Percentiles rank a stretch among this genome's conserved stretches.
Conservation (phyloP, 1,140 invertebrate species). For the Eupeodes corollae region DNA sequence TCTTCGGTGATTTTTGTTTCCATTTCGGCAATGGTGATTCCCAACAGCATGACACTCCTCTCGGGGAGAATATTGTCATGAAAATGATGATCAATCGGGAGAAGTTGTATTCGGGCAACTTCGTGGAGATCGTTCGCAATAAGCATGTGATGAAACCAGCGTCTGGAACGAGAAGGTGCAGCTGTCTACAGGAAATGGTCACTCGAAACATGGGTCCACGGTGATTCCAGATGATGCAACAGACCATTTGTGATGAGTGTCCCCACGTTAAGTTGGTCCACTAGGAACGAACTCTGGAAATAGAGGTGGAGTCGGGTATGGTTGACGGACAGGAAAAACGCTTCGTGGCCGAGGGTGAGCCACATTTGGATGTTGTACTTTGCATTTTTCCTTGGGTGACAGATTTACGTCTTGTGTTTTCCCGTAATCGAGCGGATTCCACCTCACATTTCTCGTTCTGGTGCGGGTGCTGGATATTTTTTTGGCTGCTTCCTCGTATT, state of each 20-base stretch:
- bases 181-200: conserved; percentile 97
- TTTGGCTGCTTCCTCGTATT: too few relatives aligned
- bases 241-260: conserved; percentile 97
- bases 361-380: conserved; percentile 96
- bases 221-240: conserved; percentile 97
- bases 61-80: conserved; percentile 88
- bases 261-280: conserved; percentile 94
- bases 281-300: conserved; percentile 85
- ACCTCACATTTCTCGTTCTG: too few relatives aligned
- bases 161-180: conserved; percentile 92
- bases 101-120: conserved; percentile 94
- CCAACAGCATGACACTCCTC: conserved; percentile 69
- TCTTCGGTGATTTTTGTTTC: conserved; percentile 94
- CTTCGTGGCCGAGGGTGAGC: conserved; percentile 94
- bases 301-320: conserved; percentile 96
- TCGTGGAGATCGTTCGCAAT: conserved; percentile 81
- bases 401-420: too few relatives aligned
- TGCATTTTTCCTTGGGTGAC: too few relatives aligned
- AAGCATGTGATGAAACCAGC: conserved; percentile 92
- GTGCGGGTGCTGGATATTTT: too few relatives aligned
- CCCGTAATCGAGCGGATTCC: too few relatives aligned
- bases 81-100: conserved; percentile 89
- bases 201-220: conserved; percentile 94
- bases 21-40: conserved; percentile 66
- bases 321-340: conserved; percentile 88